phyloP scores from a whole-genome alignment of 2,888 invertebrate species.

The Drosophila diplacantha region DNA sequence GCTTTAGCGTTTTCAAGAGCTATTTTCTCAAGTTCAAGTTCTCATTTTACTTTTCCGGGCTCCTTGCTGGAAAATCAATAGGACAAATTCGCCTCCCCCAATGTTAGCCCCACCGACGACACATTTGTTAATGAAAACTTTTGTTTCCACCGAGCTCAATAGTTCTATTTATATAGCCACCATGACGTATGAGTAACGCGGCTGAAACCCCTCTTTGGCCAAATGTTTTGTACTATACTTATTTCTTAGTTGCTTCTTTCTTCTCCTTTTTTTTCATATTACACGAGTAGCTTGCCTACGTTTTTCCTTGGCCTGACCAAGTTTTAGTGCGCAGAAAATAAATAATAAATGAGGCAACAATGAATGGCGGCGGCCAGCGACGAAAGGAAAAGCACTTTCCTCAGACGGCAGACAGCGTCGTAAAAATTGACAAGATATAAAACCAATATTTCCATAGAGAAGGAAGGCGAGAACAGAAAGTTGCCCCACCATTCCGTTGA shows the following conservation, averaged over 20 bases:
- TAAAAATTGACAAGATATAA: conserved; percentile 67
- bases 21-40: conserved; percentile 21
- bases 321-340: conserved; percentile 48
- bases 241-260: conserved; percentile 9
- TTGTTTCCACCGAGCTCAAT: conserved; percentile 23
- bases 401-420: conserved; percentile 26
- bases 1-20: conserved; percentile 3
- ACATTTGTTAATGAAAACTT: conserved; percentile 39
- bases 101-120: conserved; percentile 11
- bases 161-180: conserved; percentile 33
- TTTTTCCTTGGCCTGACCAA: conserved; percentile 15
- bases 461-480: conserved; percentile 12
- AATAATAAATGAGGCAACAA: conserved; percentile 42
- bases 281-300: conserved; percentile 33
- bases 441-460: conserved; percentile 37
- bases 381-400: conserved; percentile 43
- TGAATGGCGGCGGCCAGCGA: conserved; percentile 18
- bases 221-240: conserved; percentile 9
- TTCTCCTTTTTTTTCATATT: conserved; percentile 46
- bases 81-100: neutral
- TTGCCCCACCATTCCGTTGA: conserved; percentile 14
- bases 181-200: conserved; percentile 51
- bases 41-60: conserved; percentile 1
- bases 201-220: conserved; percentile 27
- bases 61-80: conserved; percentile 33